Evolutionary conservation across 2,888 invertebrate genomes (phyloP).

Genomic region (Caenorhabditis macrosperma): DNA sequence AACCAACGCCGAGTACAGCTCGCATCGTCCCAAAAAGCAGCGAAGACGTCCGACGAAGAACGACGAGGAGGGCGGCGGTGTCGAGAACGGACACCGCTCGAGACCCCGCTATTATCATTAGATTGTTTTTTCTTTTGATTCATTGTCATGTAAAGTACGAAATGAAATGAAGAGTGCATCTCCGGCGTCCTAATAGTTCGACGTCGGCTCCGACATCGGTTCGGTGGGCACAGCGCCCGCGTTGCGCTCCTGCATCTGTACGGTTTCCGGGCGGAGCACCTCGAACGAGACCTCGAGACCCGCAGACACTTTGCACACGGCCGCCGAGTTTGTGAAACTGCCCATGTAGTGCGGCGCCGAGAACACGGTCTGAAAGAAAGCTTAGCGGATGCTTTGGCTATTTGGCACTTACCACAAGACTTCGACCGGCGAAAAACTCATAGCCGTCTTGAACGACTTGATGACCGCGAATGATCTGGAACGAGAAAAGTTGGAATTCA

Average conservation of each 20-base stretch:
- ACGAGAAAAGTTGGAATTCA: no score
- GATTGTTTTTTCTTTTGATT: background rate
- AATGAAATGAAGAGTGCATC: no score
- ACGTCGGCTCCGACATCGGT: background rate
- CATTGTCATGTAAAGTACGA: no score
- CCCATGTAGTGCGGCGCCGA: conserved; percentile 71
- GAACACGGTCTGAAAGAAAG: conserved; percentile 60
- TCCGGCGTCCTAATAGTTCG: background rate
- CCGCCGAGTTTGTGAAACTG: conserved; percentile 57
- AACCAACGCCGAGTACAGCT: conserved; percentile 22
- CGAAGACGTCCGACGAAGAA: background rate
- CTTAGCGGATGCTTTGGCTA: background rate
- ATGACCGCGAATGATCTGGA: conserved; percentile 82
- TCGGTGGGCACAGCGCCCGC: background rate
- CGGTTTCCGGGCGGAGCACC: conserved; percentile 27
- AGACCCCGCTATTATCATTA: background rate
- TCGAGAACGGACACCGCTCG: background rate
- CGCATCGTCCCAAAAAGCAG: background rate
- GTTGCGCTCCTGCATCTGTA: conserved; percentile 7
- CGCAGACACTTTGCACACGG: conserved; percentile 47
- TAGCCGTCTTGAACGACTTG: conserved; percentile 81
- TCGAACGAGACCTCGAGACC: conserved; percentile 49
- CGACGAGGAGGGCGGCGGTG: background rate
- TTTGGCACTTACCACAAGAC: conserved; percentile 44
- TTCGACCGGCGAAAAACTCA: conserved; percentile 60